A percentile compares a stretch with the other conserved stretches of the same genome.
Evolutionary conservation across 2,888 invertebrate species (phyloP).

Genomic region (Rhopalosiphum nymphaeae): DNA sequence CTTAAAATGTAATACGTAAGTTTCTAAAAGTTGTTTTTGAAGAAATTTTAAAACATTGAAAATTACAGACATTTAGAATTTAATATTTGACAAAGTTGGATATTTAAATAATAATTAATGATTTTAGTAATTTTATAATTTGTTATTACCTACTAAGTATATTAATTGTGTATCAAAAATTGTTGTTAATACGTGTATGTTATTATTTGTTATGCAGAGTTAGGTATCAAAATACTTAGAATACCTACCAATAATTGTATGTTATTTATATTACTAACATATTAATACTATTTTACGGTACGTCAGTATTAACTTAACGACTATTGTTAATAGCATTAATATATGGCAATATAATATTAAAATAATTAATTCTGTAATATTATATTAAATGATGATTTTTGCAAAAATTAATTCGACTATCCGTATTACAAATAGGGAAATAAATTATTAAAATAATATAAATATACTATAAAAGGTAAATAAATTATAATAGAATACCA

Average conservation of each 20-base stretch:
- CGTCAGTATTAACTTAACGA: not conserved
- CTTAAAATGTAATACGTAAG: too few species aligned
- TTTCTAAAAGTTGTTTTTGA: not conserved
- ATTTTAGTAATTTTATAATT: slow-evolving; percentile 5
- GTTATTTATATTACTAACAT: not conserved
- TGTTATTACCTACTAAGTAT: not conserved
- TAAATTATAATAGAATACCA: not conserved
- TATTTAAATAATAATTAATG: not conserved
- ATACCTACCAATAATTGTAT: not conserved
- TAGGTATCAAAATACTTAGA: not conserved
- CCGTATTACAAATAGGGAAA: not conserved
- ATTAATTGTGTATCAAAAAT: not conserved
- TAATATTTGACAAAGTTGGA: too few species aligned
- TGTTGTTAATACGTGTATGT: not conserved
- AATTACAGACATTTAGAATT: not conserved
- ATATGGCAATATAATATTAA: not conserved
- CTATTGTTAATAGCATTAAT: not conserved
- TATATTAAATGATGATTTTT: not conserved
- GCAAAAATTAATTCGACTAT: not conserved
- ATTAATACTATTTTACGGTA: not conserved
- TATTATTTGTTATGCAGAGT: not conserved
- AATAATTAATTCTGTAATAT: not conserved
- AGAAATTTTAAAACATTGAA: not conserved
- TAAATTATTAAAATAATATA: not conserved
- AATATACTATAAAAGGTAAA: not conserved